Evolutionary conservation across 2,888 invertebrate species (phyloP).

Genomic region (Entomobrya multifasciata): DNA sequence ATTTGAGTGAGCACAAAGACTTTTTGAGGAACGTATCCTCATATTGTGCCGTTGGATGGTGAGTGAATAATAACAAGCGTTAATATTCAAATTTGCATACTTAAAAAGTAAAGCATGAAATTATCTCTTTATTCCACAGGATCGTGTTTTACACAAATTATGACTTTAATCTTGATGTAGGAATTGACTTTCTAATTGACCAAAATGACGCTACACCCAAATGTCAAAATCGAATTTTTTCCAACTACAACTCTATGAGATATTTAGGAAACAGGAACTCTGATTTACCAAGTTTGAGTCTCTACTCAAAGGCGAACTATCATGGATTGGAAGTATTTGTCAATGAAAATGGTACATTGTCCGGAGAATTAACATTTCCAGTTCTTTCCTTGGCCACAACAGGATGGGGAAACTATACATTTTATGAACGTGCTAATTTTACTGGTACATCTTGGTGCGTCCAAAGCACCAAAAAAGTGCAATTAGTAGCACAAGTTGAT

Average conservation of each 20-base stretch:
- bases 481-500: conserved; percentile 28
- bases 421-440: conserved; percentile 34
- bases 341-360: conserved; percentile 31
- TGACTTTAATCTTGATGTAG: conserved; percentile 61
- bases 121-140: conserved; percentile 29
- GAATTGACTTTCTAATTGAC: conserved; percentile 56
- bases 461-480: conserved; percentile 47
- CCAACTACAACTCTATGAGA: conserved; percentile 60
- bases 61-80: background rate
- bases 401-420: conserved; percentile 64
- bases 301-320: conserved; percentile 64
- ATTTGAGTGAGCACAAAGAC: conserved; percentile 51
- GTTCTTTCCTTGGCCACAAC: conserved; percentile 46
- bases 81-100: background rate
- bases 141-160: conserved; percentile 54
- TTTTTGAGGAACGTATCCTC: conserved; percentile 57
- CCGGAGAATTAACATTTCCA: conserved; percentile 6
- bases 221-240: conserved; percentile 61
- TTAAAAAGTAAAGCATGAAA: background rate
- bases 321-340: conserved; percentile 60
- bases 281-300: conserved; percentile 50
- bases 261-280: conserved; percentile 59
- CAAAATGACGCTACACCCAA: conserved; percentile 31
- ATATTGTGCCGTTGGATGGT: conserved; percentile 68
- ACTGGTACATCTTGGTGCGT: conserved; percentile 55